A percentile compares a stretch with the other conserved stretches of the same genome.
Conservation (phyloP, 2,797 vertebrate genomes). For the Epinephelus malabaricus region DNA sequence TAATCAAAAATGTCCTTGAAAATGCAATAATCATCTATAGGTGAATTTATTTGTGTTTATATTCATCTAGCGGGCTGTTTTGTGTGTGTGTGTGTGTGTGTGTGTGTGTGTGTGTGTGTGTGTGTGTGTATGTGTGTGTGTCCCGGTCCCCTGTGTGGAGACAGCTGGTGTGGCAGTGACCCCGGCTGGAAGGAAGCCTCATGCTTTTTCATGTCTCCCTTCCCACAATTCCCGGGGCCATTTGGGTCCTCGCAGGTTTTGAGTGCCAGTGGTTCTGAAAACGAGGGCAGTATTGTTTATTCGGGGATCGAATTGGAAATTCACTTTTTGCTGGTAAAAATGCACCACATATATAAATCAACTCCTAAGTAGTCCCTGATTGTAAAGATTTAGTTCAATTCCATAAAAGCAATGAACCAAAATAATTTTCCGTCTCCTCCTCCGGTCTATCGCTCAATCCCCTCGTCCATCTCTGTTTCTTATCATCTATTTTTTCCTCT, state of each 20-base stretch:
- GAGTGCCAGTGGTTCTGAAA: slow-evolving; percentile 37
- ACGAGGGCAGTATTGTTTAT: not conserved
- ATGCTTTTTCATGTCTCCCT: slow-evolving; percentile 58
- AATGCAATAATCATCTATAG: too few relatives aligned
- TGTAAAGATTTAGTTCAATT: slow-evolving; percentile 72
- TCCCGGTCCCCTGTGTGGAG: slow-evolving; percentile 71
- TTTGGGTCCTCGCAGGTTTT: slow-evolving; percentile 55
- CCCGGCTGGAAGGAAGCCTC: slow-evolving; percentile 63
- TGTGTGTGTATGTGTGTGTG: slow-evolving; percentile 52
- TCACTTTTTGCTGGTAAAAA: slow-evolving; percentile 22
- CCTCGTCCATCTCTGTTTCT: slow-evolving; percentile 67
- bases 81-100: too few relatives aligned
- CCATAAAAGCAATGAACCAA: slow-evolving; percentile 63
- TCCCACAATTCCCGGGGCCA: slow-evolving; percentile 56
- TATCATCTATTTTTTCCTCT: slow-evolving; percentile 68
- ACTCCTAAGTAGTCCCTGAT: slow-evolving; percentile 48
- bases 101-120: slow-evolving; percentile 5
- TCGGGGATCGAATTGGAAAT: slow-evolving; percentile 5
- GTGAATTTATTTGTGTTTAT: slow-evolving; percentile 24
- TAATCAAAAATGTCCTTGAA: too few relatives aligned
- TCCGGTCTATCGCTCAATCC: slow-evolving; percentile 63
- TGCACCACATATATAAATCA: slow-evolving; percentile 14
- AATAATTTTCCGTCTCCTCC: slow-evolving; percentile 61
- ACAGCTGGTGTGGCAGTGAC: slow-evolving; percentile 77
- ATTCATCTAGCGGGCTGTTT: slow-evolving; percentile 2